A percentile compares a stretch with the other conserved stretches of the same genome.
These are phyloP conservation scores for Himalopsyche phryganea DNA, from an alignment of 1,140 invertebrate genomes.

Conservation along the genomic window DNA sequence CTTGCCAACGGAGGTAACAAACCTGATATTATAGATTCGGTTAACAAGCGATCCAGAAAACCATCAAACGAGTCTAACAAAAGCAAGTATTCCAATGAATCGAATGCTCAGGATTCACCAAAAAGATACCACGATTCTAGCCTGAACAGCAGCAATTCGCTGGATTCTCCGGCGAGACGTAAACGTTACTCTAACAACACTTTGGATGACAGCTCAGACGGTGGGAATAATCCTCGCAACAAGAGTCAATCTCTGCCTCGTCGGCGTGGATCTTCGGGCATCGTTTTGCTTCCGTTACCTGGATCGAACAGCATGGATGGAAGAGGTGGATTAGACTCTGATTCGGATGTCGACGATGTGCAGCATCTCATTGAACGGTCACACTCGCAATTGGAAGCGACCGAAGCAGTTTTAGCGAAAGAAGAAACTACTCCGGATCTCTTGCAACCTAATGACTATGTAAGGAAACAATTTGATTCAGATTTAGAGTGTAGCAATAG, in stretches of 20 bases:
- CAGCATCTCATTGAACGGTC: constrained; percentile 53
- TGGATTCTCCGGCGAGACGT: constrained; percentile 36
- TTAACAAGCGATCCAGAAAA: constrained; percentile 41
- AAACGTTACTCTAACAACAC: constrained; percentile 46
- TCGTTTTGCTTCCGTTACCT: constrained; percentile 9
- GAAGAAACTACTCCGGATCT: constrained; percentile 47
- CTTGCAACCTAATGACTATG: constrained; percentile 49
- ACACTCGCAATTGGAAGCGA: constrained; percentile 42
- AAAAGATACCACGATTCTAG: constrained; percentile 29
- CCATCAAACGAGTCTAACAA: constrained; percentile 27
- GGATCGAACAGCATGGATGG: constrained; percentile 40
- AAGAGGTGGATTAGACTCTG: constrained; percentile 54
- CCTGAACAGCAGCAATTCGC: constrained; percentile 45
- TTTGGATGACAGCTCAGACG: constrained; percentile 51
- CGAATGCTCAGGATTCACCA: constrained; percentile 7
- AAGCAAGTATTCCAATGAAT: constrained; percentile 20
- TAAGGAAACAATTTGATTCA: constrained; percentile 47
- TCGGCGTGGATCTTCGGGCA: constrained; percentile 19
- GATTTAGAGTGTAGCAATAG: constrained; percentile 41
- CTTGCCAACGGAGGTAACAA: constrained; percentile 39
- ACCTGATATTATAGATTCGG: constrained; percentile 47
- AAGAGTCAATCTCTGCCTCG: constrained; percentile 19
- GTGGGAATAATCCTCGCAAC: not conserved
- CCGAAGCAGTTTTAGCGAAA: constrained; percentile 45
- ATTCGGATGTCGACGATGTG: constrained; percentile 64